Conservation (phyloP, 92 coral and sea anemone species). For the Phymanthus crucifer region DNA sequence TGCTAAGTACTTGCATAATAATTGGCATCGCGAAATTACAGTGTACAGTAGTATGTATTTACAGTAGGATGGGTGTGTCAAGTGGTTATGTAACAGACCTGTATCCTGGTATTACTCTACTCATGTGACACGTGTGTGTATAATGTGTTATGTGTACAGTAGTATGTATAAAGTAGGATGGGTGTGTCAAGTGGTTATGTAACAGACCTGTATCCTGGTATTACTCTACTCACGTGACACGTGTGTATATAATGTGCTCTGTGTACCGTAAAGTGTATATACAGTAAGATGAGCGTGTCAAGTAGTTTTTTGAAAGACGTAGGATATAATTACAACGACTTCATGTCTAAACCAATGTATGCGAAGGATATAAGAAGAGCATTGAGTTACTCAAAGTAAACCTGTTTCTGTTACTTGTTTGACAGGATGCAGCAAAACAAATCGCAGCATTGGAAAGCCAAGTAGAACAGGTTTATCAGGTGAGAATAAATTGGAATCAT, state of each 20-base stretch:
- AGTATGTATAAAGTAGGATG: background rate
- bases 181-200: background rate
- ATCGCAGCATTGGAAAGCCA: constrained; percentile 6
- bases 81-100: too few species aligned
- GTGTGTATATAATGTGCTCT: background rate
- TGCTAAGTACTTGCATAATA: background rate
- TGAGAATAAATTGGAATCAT: background rate
- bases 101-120: background rate
- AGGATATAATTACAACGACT: too few species aligned
- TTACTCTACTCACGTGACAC: background rate
- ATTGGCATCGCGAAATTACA: background rate
- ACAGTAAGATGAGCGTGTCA: background rate
- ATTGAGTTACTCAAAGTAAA: background rate
- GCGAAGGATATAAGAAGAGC: too few species aligned
- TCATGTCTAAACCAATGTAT: too few species aligned
- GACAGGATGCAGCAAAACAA: constrained; percentile 1
- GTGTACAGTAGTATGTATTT: too few species aligned
- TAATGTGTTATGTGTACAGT: too few species aligned
- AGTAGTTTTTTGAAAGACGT: background rate
- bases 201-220: background rate
- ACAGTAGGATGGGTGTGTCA: too few species aligned
- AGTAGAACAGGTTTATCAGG: background rate
- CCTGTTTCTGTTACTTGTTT: background rate
- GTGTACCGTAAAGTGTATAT: background rate
- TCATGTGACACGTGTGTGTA: background rate